phyloP scores from a whole-genome alignment of 2,888 invertebrate species.

The Megamerina dolium region DNA sequence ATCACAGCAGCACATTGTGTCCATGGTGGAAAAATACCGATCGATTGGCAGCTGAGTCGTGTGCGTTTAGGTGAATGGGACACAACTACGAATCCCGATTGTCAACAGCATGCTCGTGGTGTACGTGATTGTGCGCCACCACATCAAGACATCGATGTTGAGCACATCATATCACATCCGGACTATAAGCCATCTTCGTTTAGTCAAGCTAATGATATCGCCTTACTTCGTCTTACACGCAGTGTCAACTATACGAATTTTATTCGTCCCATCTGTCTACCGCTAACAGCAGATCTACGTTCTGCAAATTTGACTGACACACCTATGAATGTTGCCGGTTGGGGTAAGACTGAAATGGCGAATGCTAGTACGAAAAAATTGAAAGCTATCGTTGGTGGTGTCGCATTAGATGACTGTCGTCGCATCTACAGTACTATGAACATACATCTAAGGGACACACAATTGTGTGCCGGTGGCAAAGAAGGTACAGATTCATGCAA shows the following conservation, averaged over 20 bases:
- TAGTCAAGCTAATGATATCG: constrained; percentile 63
- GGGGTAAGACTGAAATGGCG: constrained; percentile 55
- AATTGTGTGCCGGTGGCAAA: too few relatives aligned
- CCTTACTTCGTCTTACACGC: constrained; percentile 55
- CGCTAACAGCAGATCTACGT: constrained; percentile 32
- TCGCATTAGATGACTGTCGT: constrained; percentile 48
- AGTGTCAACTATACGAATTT: constrained; percentile 53
- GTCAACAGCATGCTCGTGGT: constrained; percentile 41
- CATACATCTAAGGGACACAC: too few relatives aligned
- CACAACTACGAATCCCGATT: constrained; percentile 54
- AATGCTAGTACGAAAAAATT: constrained; percentile 49
- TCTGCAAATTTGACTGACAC: constrained; percentile 37
- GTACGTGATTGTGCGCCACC: constrained; percentile 53
- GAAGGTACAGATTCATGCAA: too few relatives aligned
- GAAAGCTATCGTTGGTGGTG: constrained; percentile 49
- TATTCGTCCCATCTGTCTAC: constrained; percentile 55
- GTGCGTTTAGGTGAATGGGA: constrained; percentile 46
- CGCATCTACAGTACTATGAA: too few relatives aligned
- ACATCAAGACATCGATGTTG: constrained; percentile 55
- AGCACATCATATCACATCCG: constrained; percentile 58
- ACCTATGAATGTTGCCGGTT: constrained; percentile 53
- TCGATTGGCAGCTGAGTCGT: constrained; percentile 51
- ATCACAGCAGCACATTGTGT: constrained; percentile 68
- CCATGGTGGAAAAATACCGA: constrained; percentile 57
- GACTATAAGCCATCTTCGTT: constrained; percentile 53